phyloP scores from a whole-genome alignment of 2,113 vertebrate species.

The Siniperca chuatsi region DNA sequence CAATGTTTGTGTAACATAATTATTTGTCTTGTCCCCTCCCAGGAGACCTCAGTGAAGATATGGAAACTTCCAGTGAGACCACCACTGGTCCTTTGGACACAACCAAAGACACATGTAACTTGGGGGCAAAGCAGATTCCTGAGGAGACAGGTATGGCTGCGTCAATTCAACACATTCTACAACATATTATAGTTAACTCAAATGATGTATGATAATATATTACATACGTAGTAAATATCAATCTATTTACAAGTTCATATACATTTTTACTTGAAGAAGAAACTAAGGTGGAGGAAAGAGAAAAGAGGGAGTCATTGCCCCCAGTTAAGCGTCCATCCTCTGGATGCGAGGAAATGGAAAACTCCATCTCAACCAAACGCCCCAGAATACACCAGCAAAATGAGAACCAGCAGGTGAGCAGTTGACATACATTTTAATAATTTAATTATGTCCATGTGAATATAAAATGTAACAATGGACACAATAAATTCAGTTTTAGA shows the following conservation, averaged over 20 bases:
- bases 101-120: constrained; percentile 88
- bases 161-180: not conserved
- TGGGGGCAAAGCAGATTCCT: constrained; percentile 85
- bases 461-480: not conserved
- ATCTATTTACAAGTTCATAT: constrained; percentile 7
- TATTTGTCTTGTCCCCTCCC: constrained; percentile 63
- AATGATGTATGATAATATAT: not conserved
- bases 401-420: constrained; percentile 91
- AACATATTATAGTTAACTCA: not conserved
- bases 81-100: constrained; percentile 88
- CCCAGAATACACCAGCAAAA: constrained; percentile 90
- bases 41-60: constrained; percentile 92
- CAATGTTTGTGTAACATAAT: constrained; percentile 54
- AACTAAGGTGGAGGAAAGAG: constrained; percentile 85
- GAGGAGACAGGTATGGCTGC: constrained; percentile 86
- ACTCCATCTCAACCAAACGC: constrained; percentile 88
- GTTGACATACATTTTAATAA: constrained; percentile 25
- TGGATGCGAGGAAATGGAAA: constrained; percentile 85
- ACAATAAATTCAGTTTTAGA: not conserved
- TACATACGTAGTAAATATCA: not conserved
- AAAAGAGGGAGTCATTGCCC: constrained; percentile 86
- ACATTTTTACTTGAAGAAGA: constrained; percentile 78
- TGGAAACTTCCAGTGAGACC: constrained; percentile 88
- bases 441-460: constrained; percentile 7
- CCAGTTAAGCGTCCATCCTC: constrained; percentile 87